Conservation (phyloP, 1,140 invertebrate species). For the Microplitis demolitor region DNA sequence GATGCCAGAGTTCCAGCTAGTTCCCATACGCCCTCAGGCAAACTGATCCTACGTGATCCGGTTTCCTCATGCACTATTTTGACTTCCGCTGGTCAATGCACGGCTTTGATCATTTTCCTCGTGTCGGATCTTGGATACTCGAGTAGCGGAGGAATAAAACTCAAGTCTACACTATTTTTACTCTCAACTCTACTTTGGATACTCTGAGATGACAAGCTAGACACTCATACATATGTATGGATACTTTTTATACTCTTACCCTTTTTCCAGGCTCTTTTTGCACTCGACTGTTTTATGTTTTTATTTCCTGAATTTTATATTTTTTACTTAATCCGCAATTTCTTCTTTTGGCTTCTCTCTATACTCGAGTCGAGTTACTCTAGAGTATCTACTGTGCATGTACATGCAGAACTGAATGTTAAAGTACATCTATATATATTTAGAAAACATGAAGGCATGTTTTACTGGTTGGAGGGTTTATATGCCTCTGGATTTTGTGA, state of each 20-base stretch:
- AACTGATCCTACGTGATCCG: conserved; percentile 9
- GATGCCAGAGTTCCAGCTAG: neutral
- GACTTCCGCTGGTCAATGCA: neutral
- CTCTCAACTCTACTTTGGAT: too few species aligned
- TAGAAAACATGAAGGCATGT: neutral
- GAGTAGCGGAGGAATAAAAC: neutral
- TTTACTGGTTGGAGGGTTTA: neutral
- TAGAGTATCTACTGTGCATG: too few species aligned
- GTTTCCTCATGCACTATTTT: neutral
- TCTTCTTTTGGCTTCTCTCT: too few species aligned
- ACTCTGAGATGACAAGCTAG: too few species aligned
- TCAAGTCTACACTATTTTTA: neutral
- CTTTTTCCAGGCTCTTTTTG: neutral
- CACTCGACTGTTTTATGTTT: neutral
- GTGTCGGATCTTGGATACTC: neutral
- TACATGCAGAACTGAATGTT: too few species aligned
- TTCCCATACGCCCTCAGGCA: neutral
- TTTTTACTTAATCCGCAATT: neutral
- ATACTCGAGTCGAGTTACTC: neutral
- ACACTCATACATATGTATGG: neutral
- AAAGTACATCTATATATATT: neutral
- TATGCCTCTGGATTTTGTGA: neutral
- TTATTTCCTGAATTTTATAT: neutral
- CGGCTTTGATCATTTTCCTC: neutral
- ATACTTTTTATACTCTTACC: neutral